These are phyloP conservation scores for Coenobita brevimanus DNA, from an alignment of 1,140 invertebrate genomes.

Conservation along the genomic window DNA sequence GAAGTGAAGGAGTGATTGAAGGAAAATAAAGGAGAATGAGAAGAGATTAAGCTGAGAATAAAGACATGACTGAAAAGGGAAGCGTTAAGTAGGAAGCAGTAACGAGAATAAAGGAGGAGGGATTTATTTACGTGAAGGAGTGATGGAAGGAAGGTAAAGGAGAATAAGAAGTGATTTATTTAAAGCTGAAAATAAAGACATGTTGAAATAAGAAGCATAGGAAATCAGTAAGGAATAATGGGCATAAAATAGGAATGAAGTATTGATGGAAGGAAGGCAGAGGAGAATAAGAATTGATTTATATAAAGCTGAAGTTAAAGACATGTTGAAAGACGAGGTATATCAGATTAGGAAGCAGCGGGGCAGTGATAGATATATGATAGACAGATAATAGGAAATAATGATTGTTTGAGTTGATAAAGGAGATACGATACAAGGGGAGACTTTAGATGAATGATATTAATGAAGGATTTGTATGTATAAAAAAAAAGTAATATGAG, in stretches of 20 bases:
- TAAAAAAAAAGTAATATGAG: no score
- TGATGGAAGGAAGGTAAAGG: neutral
- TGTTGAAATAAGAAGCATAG: no score
- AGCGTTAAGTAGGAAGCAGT: no score
- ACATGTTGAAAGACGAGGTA: neutral
- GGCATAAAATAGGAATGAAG: neutral
- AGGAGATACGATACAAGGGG: no score
- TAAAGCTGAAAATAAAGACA: neutral
- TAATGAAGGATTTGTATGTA: no score
- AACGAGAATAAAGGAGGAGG: neutral
- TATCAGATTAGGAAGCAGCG: neutral
- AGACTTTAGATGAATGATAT: no score
- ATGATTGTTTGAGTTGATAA: neutral
- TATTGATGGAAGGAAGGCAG: neutral
- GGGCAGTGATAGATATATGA: neutral
- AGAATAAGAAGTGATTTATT: neutral
- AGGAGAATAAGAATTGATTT: no score
- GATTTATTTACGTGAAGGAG: neutral
- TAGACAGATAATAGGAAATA: neutral
- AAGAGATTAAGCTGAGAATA: no score
- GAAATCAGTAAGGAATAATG: neutral
- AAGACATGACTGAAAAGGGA: no score
- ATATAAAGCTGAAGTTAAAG: no score
- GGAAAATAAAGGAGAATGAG: no score
- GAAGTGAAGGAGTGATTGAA: no score